Evolutionary conservation across 2,888 invertebrate genomes (phyloP).

Genomic region (Tryphoninae sp.): DNA sequence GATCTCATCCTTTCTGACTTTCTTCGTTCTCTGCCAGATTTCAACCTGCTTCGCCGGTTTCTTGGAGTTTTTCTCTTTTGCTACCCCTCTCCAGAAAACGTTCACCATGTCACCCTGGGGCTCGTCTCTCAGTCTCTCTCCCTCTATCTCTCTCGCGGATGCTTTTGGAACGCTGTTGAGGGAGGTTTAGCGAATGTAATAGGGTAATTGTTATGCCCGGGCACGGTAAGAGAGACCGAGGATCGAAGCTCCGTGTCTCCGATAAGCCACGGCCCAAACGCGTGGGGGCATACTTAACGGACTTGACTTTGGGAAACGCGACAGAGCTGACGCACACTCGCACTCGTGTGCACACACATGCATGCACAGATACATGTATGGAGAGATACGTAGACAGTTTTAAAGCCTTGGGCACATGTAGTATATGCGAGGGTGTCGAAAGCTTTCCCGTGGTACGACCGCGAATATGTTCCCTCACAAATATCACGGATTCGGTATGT

Average conservation of each 20-base stretch:
- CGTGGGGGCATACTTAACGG: conserved; percentile 78
- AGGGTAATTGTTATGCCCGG: conserved; percentile 81
- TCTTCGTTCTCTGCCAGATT: background rate
- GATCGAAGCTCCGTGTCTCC: conserved; percentile 79
- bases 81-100: background rate
- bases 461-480: conserved; percentile 4
- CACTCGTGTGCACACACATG: background rate
- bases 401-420: background rate
- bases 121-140: conserved; percentile 44
- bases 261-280: conserved; percentile 79
- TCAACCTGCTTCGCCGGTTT: background rate
- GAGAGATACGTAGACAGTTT: no score
- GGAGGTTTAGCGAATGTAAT: conserved; percentile 73
- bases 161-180: conserved; percentile 31
- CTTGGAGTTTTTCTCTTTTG: background rate
- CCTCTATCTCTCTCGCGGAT: conserved; percentile 66
- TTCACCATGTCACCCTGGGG: background rate
- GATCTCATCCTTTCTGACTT: conserved; percentile 18
- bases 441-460: background rate
- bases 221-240: conserved; percentile 77
- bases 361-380: background rate
- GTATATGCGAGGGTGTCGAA: conserved; percentile 1
- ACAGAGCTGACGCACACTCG: conserved; percentile 18
- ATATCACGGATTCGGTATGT: background rate
- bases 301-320: conserved; percentile 74